A percentile compares a stretch with the other conserved stretches of the same genome.
Conservation (phyloP, 2,113 vertebrate genomes). For the Pseudorectes ferrugineus region DNA sequence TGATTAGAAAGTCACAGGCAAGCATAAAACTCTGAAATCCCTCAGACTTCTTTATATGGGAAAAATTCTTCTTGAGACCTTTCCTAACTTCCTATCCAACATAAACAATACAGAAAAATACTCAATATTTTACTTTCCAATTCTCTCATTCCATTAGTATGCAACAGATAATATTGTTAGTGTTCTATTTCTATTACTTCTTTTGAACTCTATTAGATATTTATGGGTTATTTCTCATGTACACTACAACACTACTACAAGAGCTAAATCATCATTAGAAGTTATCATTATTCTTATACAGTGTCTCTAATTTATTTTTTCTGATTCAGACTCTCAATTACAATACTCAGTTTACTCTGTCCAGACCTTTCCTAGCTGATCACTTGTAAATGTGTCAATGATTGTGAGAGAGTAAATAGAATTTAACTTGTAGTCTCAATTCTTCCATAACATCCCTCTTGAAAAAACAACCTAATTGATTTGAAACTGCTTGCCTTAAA, state of each 20-base stretch:
- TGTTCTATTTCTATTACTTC: background rate
- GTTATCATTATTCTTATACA: background rate
- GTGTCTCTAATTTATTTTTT: background rate
- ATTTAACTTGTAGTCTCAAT: background rate
- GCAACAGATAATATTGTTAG: background rate
- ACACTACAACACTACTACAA: background rate
- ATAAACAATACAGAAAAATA: constrained; percentile 28
- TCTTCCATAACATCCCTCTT: background rate
- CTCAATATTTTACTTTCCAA: constrained; percentile 3
- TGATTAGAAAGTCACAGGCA: background rate
- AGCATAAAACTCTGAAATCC: background rate
- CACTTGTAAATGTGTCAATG: background rate
- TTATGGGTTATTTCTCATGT: background rate
- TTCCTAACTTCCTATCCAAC: background rate
- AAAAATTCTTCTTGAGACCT: constrained; percentile 12
- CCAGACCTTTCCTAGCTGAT: background rate
- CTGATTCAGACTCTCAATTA: background rate
- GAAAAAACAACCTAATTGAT: background rate
- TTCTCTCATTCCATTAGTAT: background rate
- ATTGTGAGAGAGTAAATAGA: background rate
- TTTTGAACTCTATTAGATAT: background rate
- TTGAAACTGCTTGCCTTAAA: background rate
- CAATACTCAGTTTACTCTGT: background rate
- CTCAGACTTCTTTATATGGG: background rate
- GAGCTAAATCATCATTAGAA: background rate